Base-by-base conservation (phyloP, 2,797 vertebrate genomes). In the Pangasius krempfi region DNA sequence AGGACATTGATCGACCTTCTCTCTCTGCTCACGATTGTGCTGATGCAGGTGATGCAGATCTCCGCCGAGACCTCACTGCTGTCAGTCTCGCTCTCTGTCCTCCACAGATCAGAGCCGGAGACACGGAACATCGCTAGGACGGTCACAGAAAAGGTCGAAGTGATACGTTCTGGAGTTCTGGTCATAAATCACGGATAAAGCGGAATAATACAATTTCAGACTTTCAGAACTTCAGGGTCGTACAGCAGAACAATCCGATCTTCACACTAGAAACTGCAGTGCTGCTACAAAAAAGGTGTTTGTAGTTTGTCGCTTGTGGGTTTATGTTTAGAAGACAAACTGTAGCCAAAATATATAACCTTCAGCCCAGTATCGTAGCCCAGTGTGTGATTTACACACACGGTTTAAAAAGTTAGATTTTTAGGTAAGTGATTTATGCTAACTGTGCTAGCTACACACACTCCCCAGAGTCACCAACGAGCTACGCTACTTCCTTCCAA, bases 11-110 rank as follows among this genome's bases (percentile, higher is more conserved):
- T 96, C 93, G 91, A 93, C 94, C 94, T 94, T 93, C 92, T 91
- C 89, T 93, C 94, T 94, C 94, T 94, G 93, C 92, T 90, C 93
- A 93, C 91, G 92, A 95, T 95, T 95, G 94, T 94, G 94, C 92
- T 80, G 93, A 93, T 93, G 94, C 93, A 94, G 94, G 94, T 95
- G 93, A 94, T 93, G 94, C 90, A 92, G 93, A 91, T 91, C 93
- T 89, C 92, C 92, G 75, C 75, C 2, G 86, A 95, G 94, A 96
- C 95, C 87, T 95, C 86, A 89, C 13, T 68, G 86, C 92, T 95
- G 95, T 95, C 95, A 94, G 94, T 95, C 92, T 93, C 94, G 94
- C 90, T 92, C 94, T 89, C 78, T 87, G 60, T 91, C 84, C 92
- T 94, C 92, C 90, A 89, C 89, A 92, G 92, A 95, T 95, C 93